phyloP scores from a whole-genome alignment of 2,797 vertebrate species.

The Tokudaia tokunoshimensis region DNA sequence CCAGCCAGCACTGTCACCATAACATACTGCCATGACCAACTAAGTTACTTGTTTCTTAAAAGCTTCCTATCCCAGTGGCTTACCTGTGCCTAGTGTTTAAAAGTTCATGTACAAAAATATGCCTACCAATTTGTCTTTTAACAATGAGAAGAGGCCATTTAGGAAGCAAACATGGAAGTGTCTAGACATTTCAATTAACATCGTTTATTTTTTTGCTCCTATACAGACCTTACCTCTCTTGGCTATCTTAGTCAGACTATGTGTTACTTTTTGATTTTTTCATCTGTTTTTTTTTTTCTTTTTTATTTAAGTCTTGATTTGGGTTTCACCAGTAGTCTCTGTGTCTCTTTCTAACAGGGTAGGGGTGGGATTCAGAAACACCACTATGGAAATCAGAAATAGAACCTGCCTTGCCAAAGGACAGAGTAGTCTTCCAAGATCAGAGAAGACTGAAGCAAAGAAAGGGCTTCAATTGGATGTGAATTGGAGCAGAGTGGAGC shows the following conservation, averaged over 20 bases:
- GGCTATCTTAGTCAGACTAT: not conserved
- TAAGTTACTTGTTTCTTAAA: conserved; percentile 34
- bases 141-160: not conserved
- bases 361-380: not conserved
- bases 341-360: not conserved
- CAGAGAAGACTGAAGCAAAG: not conserved
- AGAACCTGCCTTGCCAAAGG: not conserved
- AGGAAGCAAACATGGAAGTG: conserved; percentile 1
- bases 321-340: not conserved
- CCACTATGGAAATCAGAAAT: not conserved
- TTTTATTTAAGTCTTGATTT: not conserved
- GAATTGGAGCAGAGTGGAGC: not conserved
- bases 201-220: not conserved
- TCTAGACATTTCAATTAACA: conserved; percentile 44
- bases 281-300: not conserved
- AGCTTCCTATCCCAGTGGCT: not conserved
- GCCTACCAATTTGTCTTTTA: not conserved
- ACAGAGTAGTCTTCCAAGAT: not conserved
- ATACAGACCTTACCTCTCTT: not conserved
- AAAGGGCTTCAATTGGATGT: not conserved
- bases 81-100: conserved; percentile 10
- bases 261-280: not conserved
- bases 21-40: conserved; percentile 25
- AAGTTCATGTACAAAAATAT: not conserved
- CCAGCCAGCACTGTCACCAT: conserved; percentile 25